Evolutionary conservation across 1,140 invertebrate genomes (phyloP).

Genomic region (Pseudomyrmex flavicornis): DNA sequence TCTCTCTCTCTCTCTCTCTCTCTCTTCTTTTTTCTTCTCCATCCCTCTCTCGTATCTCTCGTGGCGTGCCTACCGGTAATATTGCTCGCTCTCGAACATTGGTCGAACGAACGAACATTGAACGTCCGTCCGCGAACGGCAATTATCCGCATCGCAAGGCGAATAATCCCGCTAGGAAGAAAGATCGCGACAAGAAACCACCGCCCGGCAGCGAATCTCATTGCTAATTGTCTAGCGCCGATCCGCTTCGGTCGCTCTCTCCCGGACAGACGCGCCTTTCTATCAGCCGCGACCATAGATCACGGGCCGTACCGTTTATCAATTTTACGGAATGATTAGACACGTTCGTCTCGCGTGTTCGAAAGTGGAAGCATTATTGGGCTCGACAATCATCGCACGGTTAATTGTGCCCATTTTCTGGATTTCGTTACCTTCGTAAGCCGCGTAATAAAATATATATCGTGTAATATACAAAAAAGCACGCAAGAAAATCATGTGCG

Average conservation of each 20-base stretch:
- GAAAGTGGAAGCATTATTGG: not conserved
- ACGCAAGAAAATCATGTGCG: too few species aligned
- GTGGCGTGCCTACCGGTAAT: conserved; percentile 57
- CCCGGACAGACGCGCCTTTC: conserved; percentile 9
- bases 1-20: too few species aligned
- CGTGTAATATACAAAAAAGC: too few species aligned
- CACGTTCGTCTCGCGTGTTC: conserved; percentile 28
- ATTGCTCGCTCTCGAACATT: conserved; percentile 49
- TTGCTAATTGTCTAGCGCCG: conserved; percentile 63
- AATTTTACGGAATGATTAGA: conserved; percentile 56
- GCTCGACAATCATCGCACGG: conserved; percentile 15
- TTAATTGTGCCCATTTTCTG: not conserved
- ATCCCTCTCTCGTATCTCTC: not conserved
- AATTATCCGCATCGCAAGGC: conserved; percentile 57
- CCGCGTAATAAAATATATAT: not conserved
- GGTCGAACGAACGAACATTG: conserved; percentile 10
- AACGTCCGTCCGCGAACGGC: conserved; percentile 21
- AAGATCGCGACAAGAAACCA: conserved; percentile 68
- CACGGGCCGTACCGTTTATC: conserved; percentile 36
- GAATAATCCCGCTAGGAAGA: conserved; percentile 47
- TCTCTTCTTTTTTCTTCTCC: not conserved
- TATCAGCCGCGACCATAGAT: conserved; percentile 39
- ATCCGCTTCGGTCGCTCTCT: conserved; percentile 52
- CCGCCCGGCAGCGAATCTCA: conserved; percentile 53
- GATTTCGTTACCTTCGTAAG: not conserved